phyloP scores from a whole-genome alignment of 2,888 invertebrate genomes.

The Erebia aethiops region DNA sequence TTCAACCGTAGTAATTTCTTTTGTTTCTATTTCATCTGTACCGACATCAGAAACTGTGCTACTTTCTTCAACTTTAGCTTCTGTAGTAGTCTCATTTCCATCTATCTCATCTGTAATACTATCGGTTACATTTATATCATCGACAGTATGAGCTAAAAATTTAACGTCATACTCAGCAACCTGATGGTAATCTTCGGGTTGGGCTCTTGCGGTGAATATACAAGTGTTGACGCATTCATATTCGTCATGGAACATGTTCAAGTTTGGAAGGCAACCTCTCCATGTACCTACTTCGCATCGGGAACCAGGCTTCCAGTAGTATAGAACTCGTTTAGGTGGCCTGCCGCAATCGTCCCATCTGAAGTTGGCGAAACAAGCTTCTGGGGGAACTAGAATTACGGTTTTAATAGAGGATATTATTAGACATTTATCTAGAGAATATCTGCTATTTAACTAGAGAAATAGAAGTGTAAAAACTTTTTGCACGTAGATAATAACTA shows the following conservation, averaged over 20 bases:
- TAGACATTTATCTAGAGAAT: too few relatives aligned
- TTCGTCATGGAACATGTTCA: slow-evolving; percentile 71
- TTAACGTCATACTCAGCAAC: slow-evolving; percentile 22
- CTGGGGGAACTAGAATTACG: slow-evolving; percentile 58
- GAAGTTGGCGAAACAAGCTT: slow-evolving; percentile 61
- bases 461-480: too few relatives aligned
- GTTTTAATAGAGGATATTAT: not conserved
- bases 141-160: slow-evolving; percentile 1
- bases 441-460: too few relatives aligned
- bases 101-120: slow-evolving; percentile 12
- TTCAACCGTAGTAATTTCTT: not conserved
- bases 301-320: slow-evolving; percentile 71
- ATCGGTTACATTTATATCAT: slow-evolving; percentile 12
- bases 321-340: slow-evolving; percentile 60
- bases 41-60: not conserved
- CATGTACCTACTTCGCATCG: slow-evolving; percentile 72
- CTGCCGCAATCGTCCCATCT: slow-evolving; percentile 68
- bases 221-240: slow-evolving; percentile 71
- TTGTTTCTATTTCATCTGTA: not conserved
- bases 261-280: slow-evolving; percentile 70
- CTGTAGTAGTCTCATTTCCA: not conserved
- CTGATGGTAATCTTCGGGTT: slow-evolving; percentile 50
- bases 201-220: slow-evolving; percentile 56
- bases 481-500: too few relatives aligned
- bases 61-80: slow-evolving; percentile 11